Evolutionary conservation across 2,888 invertebrate genomes (phyloP).

Genomic region (Zonitis immaculata): DNA sequence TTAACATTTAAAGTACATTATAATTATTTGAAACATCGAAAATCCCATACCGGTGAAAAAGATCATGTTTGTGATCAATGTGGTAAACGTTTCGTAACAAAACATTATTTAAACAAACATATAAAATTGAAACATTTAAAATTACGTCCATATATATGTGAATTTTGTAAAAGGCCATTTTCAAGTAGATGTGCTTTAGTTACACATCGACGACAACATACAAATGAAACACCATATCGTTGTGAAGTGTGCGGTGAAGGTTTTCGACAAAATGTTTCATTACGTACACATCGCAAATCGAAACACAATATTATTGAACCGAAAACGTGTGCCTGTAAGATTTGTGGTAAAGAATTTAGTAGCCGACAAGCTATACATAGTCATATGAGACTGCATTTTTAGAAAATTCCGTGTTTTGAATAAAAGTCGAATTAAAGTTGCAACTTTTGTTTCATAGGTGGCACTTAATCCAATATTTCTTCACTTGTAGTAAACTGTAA

Average conservation of each 20-base stretch:
- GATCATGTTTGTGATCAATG: constrained; percentile 32
- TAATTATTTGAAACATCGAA: constrained; percentile 7
- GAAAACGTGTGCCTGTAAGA: constrained; percentile 27
- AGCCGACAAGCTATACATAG: constrained; percentile 22
- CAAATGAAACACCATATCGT: constrained; percentile 35
- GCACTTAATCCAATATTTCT: too few relatives aligned
- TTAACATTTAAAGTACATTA: constrained; percentile 35
- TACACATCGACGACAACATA: constrained; percentile 37
- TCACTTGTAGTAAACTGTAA: too few relatives aligned
- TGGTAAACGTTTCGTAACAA: constrained; percentile 33
- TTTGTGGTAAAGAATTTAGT: constrained; percentile 29
- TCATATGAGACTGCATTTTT: constrained; percentile 27
- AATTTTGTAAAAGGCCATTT: constrained; percentile 35
- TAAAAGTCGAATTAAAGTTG: constrained; percentile 1
- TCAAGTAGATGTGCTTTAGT: constrained; percentile 32
- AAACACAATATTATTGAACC: constrained; percentile 35
- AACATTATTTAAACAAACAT: constrained; percentile 30
- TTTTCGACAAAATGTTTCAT: constrained; percentile 38
- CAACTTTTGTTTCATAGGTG: background rate
- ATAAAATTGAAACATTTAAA: constrained; percentile 38
- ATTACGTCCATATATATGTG: constrained; percentile 32
- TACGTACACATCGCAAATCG: constrained; percentile 33
- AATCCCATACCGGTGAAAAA: constrained; percentile 46
- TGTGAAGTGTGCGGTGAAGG: constrained; percentile 35
- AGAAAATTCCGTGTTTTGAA: background rate